Base-by-base conservation (phyloP, 2,888 invertebrate genomes). In the Megastigmus dorsalis region DNA sequence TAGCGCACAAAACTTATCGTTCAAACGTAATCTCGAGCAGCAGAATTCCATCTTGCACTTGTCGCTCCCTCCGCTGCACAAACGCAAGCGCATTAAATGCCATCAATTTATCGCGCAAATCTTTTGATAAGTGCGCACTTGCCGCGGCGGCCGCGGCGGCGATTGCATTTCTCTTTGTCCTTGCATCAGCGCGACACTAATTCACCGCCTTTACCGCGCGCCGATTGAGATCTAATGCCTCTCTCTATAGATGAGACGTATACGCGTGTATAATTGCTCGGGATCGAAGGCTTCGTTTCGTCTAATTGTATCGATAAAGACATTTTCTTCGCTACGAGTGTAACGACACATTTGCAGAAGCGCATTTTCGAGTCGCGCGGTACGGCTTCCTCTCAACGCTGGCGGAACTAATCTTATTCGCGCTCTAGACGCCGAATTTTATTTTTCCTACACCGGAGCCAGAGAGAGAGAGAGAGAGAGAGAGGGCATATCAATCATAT, bases 401-500 rank as follows among this genome's bases (percentile, higher is more conserved):
- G 48, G 45, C n/a, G n/a, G n/a, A n/a, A n/a, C 28, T 70, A 62
- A 63, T 55, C 45, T 50, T 67, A 57, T 38, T 62, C 30, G 28
- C 26, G 26, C 59, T 26, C 36, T n/a, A 15, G 13, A 59, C 33
- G 54, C 41, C 54, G 50, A 75, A 70, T 70, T 66, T 70, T 54
- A 52, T 54, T 59, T 59, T n/a, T 15, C 50, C n/a, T 1, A 36
- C 5, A 23, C 20, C 36, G 13, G n/a, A n/a, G n/a, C n/a, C n/a
- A n/a, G n/a, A n/a, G n/a, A n/a, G 20, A 20, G 36, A 15, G 26
- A n/a, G 18, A 36, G 52, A 23, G 52, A 18, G 54, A 26, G 38
- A 81, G 80, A 81, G 79, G 80, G 80, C 84, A 87, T n/a, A n/a
- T 87, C 87, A 83, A 87, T 87, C 86, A 87, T 87, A 83, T 84